These are phyloP conservation scores for Pipa parva DNA, from an alignment of 2,113 vertebrate species.

Conservation along the genomic window DNA sequence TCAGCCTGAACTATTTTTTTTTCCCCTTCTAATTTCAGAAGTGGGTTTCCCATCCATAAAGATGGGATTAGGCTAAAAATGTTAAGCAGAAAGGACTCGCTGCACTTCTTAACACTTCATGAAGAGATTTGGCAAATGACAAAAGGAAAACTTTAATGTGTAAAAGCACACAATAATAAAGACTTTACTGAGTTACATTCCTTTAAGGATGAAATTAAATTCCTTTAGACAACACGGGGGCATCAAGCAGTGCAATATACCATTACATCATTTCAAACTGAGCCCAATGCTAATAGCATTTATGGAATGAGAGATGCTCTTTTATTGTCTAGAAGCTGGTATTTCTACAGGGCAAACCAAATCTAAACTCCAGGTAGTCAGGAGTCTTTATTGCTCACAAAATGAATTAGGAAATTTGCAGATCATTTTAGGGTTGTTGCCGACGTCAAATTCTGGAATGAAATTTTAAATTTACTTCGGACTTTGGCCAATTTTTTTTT, in stretches of 20 bases:
- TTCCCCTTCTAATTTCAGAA: slow-evolving; percentile 33
- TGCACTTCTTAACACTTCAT: slow-evolving; percentile 56
- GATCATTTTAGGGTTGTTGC: too few relatives aligned
- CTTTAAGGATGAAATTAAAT: slow-evolving; percentile 57
- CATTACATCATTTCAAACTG: slow-evolving; percentile 53
- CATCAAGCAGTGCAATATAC: slow-evolving; percentile 52
- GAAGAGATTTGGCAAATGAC: slow-evolving; percentile 54
- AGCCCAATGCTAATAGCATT: slow-evolving; percentile 44
- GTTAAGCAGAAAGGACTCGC: slow-evolving; percentile 49
- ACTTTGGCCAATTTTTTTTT: too few relatives aligned
- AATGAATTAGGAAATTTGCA: too few relatives aligned
- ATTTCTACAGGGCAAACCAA: neutral
- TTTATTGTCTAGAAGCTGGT: slow-evolving; percentile 35
- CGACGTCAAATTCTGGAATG: too few relatives aligned
- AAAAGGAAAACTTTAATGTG: slow-evolving; percentile 60
- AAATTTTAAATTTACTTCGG: too few relatives aligned
- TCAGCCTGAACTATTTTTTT: too few relatives aligned
- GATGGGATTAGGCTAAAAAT: slow-evolving; percentile 55
- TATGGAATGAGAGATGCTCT: slow-evolving; percentile 49
- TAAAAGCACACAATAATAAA: slow-evolving; percentile 60
- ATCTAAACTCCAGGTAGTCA: neutral
- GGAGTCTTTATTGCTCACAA: neutral
- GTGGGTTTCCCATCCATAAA: slow-evolving; percentile 54
- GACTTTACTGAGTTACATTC: slow-evolving; percentile 57
- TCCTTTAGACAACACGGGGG: slow-evolving; percentile 51